Conservation (phyloP, 2,797 vertebrate species). For the Borostomias antarcticus region DNA sequence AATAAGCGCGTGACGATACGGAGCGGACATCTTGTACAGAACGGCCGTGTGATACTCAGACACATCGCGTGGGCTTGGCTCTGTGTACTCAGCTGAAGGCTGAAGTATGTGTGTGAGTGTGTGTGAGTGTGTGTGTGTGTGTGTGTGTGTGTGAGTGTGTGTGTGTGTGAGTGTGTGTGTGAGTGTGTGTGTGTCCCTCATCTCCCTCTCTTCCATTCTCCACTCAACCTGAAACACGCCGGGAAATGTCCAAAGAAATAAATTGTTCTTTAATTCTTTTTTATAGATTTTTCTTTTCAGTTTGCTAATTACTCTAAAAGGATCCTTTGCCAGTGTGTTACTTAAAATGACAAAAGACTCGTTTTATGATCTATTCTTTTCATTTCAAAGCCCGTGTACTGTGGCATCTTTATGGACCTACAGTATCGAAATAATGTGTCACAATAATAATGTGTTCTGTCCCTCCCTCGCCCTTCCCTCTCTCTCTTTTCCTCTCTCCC, state of each 20-base stretch:
- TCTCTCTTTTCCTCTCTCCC: no score
- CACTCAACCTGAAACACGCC: neutral
- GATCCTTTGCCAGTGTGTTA: no score
- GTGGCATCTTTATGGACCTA: no score
- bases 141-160: slow-evolving; percentile 13
- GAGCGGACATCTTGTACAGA: neutral
- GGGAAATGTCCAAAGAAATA: neutral
- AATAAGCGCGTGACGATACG: neutral
- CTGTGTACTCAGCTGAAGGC: slow-evolving; percentile 62
- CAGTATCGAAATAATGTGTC: no score
- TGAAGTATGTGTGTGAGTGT: slow-evolving; percentile 22
- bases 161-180: slow-evolving; percentile 8
- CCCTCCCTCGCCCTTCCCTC: neutral
- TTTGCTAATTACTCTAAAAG: no score
- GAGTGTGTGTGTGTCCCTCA: slow-evolving; percentile 40
- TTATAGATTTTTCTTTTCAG: no score
- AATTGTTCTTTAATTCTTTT: neutral
- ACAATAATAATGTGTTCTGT: neutral
- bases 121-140: slow-evolving; percentile 14
- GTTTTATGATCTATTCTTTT: no score
- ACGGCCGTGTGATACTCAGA: slow-evolving; percentile 20
- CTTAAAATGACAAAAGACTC: no score
- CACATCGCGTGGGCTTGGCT: slow-evolving; percentile 61
- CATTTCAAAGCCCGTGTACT: no score
- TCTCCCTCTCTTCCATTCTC: neutral